These are phyloP conservation scores for Falco punctatus DNA, from an alignment of 2,113 vertebrate species.

Conservation along the genomic window DNA sequence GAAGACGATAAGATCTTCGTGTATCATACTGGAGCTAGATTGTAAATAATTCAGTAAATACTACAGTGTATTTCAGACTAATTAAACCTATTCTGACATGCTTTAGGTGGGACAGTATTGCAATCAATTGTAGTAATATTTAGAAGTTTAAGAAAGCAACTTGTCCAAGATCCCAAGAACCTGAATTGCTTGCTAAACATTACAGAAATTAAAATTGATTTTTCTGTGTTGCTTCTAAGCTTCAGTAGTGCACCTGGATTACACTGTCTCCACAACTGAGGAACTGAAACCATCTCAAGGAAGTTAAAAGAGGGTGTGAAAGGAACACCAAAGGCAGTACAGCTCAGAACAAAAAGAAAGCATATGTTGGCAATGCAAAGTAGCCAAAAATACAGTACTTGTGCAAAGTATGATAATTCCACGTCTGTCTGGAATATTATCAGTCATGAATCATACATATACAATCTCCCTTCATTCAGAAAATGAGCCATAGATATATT, in stretches of 20 bases:
- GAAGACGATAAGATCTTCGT: neutral
- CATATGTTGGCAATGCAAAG: neutral
- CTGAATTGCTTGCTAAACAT: neutral
- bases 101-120: neutral
- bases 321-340: neutral
- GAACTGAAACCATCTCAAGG: neutral
- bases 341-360: neutral
- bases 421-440: neutral
- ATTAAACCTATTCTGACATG: neutral
- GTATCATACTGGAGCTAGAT: neutral
- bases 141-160: neutral
- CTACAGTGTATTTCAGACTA: neutral
- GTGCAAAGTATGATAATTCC: neutral
- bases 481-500: neutral
- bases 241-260: neutral
- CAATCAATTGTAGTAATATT: neutral
- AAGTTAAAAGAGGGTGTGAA: neutral
- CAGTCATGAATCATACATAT: neutral
- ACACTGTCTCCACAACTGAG: neutral
- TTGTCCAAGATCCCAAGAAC: neutral
- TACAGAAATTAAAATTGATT: neutral
- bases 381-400: neutral
- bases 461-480: neutral
- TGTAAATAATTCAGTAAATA: neutral
- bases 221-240: neutral